Evolutionary conservation across 2,113 vertebrate genomes (phyloP), one percentile per base, ranked within the genome.

Genomic region (Peromyscus californicus): DNA sequence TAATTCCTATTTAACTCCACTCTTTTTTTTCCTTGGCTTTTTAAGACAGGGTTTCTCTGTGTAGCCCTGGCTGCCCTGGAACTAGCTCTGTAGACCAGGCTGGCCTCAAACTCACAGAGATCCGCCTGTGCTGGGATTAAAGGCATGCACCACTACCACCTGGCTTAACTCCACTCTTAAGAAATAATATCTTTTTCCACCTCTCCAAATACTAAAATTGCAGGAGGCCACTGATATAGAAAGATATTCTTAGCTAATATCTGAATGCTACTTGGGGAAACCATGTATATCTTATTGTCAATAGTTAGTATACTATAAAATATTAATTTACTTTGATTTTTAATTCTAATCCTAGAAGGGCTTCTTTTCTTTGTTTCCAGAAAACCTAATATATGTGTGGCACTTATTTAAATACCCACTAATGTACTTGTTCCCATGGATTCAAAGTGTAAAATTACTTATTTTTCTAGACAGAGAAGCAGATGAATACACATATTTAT

Each of bases 301-400:
- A 57, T 82, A 67, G 17, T 74, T 95, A 69, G 22, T 36, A 26
- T 17, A 42, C n/a, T 33, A 90, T 90, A 93, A 93, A 90, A 90
- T 65, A 96, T 48, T 79, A 96, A 93, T 82, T 93, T 89, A 92
- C 51, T 95, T 90, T 96, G 51, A 85, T 78, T 93, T 95, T 96
- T 92, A 92, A 65, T 89, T 84, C 79, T 87, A 95, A 96, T 82
- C 39, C 51, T 86, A 48, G 54, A 87, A 87, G 36, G 22, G 67
- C 51, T 3, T 76, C 42, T 96, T 95, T 45, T 67, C 42, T 51
- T 87, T 93, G 39, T 90, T 21, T 93, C 76, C 39, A 78, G 51
- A 93, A 97, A 89, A 92, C 72, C 42, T 92, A 88, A 45, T 72
- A 61, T 21, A 69, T 67, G 33, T 24, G 84, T 91, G 15, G 29